Evolutionary conservation across 2,797 vertebrate species (phyloP).

Genomic region (Sebastes variabilis): DNA sequence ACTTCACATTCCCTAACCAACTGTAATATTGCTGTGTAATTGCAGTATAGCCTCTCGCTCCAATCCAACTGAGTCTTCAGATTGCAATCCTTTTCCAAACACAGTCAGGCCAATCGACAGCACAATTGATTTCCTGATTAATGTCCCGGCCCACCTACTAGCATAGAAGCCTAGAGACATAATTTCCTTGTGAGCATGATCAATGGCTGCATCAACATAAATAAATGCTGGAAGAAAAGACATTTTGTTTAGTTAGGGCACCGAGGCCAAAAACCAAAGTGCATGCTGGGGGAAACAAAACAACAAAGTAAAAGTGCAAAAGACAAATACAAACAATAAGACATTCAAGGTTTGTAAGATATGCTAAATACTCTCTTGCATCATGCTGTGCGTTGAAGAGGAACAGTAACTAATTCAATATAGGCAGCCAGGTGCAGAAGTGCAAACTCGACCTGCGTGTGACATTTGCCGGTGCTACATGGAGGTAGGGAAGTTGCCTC

Average conservation of each 20-base stretch:
- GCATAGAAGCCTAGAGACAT: constrained; percentile 83
- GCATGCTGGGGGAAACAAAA: not conserved
- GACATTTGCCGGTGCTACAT: constrained; percentile 17
- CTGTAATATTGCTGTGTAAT: constrained; percentile 61
- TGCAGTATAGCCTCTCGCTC: constrained; percentile 71
- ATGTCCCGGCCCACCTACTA: constrained; percentile 85
- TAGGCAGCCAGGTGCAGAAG: not conserved
- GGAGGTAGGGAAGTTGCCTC: constrained; percentile 19
- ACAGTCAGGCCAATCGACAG: constrained; percentile 83
- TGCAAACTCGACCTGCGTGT: not conserved
- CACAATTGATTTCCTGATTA: constrained; percentile 91
- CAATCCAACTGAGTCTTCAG: constrained; percentile 58
- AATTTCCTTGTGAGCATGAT: constrained; percentile 89
- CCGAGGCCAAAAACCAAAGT: constrained; percentile 21
- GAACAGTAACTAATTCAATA: not conserved
- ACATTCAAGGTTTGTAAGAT: not conserved
- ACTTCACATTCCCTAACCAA: constrained; percentile 33
- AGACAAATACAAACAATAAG: not conserved
- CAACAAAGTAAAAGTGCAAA: not conserved
- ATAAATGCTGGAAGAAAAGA: constrained; percentile 79
- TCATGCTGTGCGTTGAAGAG: not conserved
- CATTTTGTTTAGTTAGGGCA: constrained; percentile 52
- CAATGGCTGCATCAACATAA: constrained; percentile 87
- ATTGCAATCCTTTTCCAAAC: constrained; percentile 77
- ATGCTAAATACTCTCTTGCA: not conserved